A percentile compares a stretch with the other conserved stretches of the same genome.
Evolutionary conservation across 92 coral and sea anemone species (phyloP).

Genomic region (Umimayanthus chanpuru): DNA sequence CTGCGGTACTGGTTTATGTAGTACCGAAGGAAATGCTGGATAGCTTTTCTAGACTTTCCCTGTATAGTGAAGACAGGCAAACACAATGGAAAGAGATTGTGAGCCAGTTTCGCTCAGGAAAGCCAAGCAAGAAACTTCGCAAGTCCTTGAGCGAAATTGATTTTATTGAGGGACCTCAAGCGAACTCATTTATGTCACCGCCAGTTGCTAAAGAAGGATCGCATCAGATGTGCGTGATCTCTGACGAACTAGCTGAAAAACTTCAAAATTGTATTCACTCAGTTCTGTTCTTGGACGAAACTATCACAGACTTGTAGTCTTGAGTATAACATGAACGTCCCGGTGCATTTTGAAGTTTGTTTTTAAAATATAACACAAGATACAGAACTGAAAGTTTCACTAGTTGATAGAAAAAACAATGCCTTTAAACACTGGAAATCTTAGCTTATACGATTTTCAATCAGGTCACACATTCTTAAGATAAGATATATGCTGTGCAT

Average conservation of each 20-base stretch:
- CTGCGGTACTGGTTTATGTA: too few species aligned
- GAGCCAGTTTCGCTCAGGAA: conserved; percentile 54
- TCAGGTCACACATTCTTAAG: too few species aligned
- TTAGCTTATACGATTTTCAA: too few species aligned
- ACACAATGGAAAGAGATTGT: conserved; percentile 59
- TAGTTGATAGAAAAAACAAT: too few species aligned
- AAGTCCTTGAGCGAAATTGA: conserved; percentile 6
- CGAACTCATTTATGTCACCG: conserved; percentile 5
- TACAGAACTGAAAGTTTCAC: too few species aligned
- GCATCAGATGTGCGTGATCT: conserved; percentile 64
- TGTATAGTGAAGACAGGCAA: conserved; percentile 31
- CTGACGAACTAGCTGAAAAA: conserved; percentile 56
- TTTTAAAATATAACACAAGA: too few species aligned
- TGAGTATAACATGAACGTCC: neutral
- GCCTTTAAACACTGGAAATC: too few species aligned
- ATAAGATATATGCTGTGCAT: too few species aligned
- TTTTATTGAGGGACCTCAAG: conserved; percentile 62
- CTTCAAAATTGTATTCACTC: neutral
- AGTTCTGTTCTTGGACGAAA: conserved; percentile 23
- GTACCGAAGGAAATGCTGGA: too few species aligned
- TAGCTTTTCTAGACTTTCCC: conserved; percentile 10
- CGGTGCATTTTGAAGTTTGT: too few species aligned
- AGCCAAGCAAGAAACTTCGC: conserved; percentile 36
- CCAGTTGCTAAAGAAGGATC: conserved; percentile 44
- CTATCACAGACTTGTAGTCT: neutral